phyloP scores from a whole-genome alignment of 2,888 invertebrate species.

The Seladonia tumulorum region DNA sequence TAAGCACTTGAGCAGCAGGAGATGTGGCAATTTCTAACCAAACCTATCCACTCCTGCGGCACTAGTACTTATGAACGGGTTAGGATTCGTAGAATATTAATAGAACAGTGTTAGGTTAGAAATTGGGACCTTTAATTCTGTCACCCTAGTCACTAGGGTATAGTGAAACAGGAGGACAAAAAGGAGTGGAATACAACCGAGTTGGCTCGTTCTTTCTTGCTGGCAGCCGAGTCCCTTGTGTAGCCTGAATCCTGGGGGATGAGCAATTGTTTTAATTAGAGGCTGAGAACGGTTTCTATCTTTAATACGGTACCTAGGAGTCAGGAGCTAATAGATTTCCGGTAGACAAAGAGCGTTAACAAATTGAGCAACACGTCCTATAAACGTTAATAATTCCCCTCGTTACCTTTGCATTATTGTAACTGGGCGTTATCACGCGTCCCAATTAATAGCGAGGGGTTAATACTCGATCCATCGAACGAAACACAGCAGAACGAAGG shows the following conservation, averaged over 20 bases:
- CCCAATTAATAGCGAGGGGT: not conserved
- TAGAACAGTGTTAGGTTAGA: not conserved
- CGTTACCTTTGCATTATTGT: not conserved
- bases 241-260: not conserved
- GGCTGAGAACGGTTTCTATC: not conserved
- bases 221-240: not conserved
- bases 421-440: not conserved
- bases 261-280: slow-evolving; percentile 4
- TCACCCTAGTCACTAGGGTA: not conserved
- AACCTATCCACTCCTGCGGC: slow-evolving; percentile 93
- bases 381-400: not conserved
- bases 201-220: slow-evolving; percentile 9
- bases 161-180: not conserved
- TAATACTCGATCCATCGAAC: slow-evolving; percentile 6
- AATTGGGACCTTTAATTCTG: not conserved
- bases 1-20: slow-evolving; percentile 97
- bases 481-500: not conserved
- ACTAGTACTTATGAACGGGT: slow-evolving; percentile 97
- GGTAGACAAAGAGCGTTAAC: not conserved
- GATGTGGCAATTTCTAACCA: slow-evolving; percentile 85
- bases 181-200: not conserved
- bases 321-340: not conserved
- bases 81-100: slow-evolving; percentile 80
- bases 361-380: not conserved
- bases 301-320: not conserved